Evolutionary conservation across 2,888 invertebrate species (phyloP).

Genomic region (Caenorhabditis becei): DNA sequence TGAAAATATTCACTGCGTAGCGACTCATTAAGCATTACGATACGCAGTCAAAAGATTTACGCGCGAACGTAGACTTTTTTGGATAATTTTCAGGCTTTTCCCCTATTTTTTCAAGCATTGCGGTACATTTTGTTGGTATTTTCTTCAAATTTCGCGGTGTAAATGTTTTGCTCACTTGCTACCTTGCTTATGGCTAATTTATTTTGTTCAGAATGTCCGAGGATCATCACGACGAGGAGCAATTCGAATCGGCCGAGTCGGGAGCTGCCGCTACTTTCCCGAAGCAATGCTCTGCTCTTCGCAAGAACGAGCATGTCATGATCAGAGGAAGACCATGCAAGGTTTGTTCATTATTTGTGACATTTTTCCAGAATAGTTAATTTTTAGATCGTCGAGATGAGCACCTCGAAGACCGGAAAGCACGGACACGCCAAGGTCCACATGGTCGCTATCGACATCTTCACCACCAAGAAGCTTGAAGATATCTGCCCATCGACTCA

Average conservation of each 20-base stretch:
- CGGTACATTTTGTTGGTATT: background rate
- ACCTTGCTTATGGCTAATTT: background rate
- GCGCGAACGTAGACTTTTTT: background rate
- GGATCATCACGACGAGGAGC: conserved; percentile 76
- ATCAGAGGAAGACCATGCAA: conserved; percentile 98
- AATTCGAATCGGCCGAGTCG: conserved; percentile 81
- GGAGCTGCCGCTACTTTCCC: conserved; percentile 96
- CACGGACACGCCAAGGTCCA: conserved; percentile 99
- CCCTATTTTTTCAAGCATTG: background rate
- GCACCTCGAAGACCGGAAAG: conserved; percentile 99
- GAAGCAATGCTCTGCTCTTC: conserved; percentile 98
- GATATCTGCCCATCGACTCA: conserved; percentile 99
- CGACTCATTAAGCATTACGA: conserved; percentile 37
- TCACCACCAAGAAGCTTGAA: conserved; percentile 94
- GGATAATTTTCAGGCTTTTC: conserved; percentile 4
- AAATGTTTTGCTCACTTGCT: background rate
- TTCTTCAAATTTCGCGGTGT: background rate
- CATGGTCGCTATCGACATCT: conserved; percentile 95
- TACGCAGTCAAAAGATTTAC: conserved; percentile 26
- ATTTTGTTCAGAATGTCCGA: conserved; percentile 73
- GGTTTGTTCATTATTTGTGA: conserved; percentile 75
- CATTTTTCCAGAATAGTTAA: background rate
- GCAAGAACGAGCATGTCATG: conserved; percentile 99
- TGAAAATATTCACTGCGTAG: conserved; percentile 23
- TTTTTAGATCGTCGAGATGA: conserved; percentile 97